Evolutionary conservation across 2,797 vertebrate species (phyloP), one percentile per base, ranked within the genome.

Genomic region (Hyperoplus immaculatus): DNA sequence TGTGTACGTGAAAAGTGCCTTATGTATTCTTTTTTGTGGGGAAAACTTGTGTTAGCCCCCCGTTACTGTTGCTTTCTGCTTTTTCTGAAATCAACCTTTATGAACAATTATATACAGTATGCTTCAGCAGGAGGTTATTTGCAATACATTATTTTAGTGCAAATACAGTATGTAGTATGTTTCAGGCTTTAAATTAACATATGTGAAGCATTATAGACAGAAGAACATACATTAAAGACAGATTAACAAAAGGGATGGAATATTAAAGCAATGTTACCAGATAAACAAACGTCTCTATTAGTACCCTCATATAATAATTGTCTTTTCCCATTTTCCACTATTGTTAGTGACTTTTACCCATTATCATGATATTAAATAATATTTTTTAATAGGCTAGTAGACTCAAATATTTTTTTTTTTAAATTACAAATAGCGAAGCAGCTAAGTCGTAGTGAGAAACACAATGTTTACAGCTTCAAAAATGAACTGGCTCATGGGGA

Each of bases 401-500:
- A 36, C 3, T 3, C 36, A 16, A 4, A 57, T 76, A 3, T 29
- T 29, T 29, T 29, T 29, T 29, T 29, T 29, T 6, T 9, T n/a
- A 21, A 14, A 71, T 73, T 65, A 21, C 16, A 69, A 60, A 61
- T 55, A 60, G 41, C 64, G 61, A 58, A 69, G 36, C 66, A 50
- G 58, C 54, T 68, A 57, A 83, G 57, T 75, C 47, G 77, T 39
- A 56, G 6, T 63, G 43, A 70, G 45, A 73, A 46, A 68, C 55
- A 71, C 3, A 1, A 16, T 61, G 51, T 49, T 73, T 46, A 8
- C 38, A 58, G 43, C 59, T 62, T 56, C 14, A 15, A 36, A 59
- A 69, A 67, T 29, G 29, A 29, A 57, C 7, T 61, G 64, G 71
- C 80, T 82, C 45, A 67, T 67, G 74, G 75, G 38, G 55, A 72